Conservation (phyloP, 2,113 vertebrate species). For the Larimichthys crocea region DNA sequence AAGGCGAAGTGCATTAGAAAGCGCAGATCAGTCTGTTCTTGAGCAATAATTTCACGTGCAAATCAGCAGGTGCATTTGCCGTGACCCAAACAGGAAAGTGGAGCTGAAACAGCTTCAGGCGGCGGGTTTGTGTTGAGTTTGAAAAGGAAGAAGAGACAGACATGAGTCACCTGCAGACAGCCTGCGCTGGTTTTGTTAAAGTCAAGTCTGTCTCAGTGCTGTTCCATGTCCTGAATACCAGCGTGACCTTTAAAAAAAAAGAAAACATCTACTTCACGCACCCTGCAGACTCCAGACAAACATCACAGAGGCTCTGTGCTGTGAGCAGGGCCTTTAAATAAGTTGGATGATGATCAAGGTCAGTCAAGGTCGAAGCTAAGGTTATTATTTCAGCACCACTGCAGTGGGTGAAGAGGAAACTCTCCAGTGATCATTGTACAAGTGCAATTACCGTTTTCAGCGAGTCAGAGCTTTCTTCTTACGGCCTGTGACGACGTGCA, state of each 20-base stretch:
- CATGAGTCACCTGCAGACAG: constrained; percentile 52
- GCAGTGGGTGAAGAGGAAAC: not conserved
- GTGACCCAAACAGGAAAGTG: constrained; percentile 5
- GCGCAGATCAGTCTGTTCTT: not conserved
- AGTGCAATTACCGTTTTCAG: not conserved
- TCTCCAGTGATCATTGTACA: not conserved
- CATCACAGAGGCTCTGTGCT: not conserved
- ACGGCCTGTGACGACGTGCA: too few relatives aligned
- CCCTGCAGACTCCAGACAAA: not conserved
- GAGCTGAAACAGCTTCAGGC: constrained; percentile 35
- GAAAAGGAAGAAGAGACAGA: constrained; percentile 10
- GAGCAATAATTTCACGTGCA: not conserved
- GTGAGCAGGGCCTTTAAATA: not conserved
- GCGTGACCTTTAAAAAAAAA: constrained; percentile 49
- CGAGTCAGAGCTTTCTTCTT: not conserved
- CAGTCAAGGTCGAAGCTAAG: constrained; percentile 36
- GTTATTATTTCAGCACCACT: not conserved
- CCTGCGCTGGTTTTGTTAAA: constrained; percentile 7
- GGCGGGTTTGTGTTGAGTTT: constrained; percentile 2
- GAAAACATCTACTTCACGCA: not conserved
- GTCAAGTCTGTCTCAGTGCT: constrained; percentile 7
- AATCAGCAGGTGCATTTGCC: constrained; percentile 30
- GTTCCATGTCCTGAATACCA: constrained; percentile 16
- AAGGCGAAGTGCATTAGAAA: not conserved
- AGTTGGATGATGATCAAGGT: constrained; percentile 31